Evolutionary conservation across 2,113 vertebrate species (phyloP).

Genomic region (Sebastes schlegelii): DNA sequence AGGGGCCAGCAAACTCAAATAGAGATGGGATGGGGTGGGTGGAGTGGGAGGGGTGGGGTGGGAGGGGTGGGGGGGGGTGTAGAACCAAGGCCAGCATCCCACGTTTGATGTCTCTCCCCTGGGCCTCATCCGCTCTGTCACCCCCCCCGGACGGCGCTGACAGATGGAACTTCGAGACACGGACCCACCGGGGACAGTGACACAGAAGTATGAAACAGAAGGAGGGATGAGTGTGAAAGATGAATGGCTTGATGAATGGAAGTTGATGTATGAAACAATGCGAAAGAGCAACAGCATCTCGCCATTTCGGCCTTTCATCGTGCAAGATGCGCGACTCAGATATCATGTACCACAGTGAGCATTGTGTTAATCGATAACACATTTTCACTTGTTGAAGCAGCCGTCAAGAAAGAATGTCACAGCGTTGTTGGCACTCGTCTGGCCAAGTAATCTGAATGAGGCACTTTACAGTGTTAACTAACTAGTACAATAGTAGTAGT

Average conservation of each 20-base stretch:
- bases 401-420: constrained; percentile 15
- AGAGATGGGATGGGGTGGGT: constrained; percentile 58
- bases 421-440: neutral
- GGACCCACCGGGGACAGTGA: constrained; percentile 68
- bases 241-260: constrained; percentile 68
- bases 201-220: constrained; percentile 76
- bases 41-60: constrained; percentile 3
- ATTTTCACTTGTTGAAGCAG: constrained; percentile 19
- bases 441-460: neutral
- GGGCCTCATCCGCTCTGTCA: constrained; percentile 76
- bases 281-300: constrained; percentile 47
- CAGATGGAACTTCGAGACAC: constrained; percentile 79
- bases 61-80: constrained; percentile 17
- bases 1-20: constrained; percentile 74
- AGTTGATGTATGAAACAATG: constrained; percentile 53
- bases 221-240: constrained; percentile 73
- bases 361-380: constrained; percentile 50
- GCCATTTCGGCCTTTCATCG: constrained; percentile 43
- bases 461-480: neutral
- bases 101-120: constrained; percentile 81
- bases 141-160: constrained; percentile 70
- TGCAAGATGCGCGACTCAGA: constrained; percentile 16
- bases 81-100: constrained; percentile 74
- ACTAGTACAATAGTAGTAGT: neutral
- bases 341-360: constrained; percentile 21